Base-by-base conservation (phyloP, 2,113 vertebrate genomes). In the Pachypanchax playfairii region DNA sequence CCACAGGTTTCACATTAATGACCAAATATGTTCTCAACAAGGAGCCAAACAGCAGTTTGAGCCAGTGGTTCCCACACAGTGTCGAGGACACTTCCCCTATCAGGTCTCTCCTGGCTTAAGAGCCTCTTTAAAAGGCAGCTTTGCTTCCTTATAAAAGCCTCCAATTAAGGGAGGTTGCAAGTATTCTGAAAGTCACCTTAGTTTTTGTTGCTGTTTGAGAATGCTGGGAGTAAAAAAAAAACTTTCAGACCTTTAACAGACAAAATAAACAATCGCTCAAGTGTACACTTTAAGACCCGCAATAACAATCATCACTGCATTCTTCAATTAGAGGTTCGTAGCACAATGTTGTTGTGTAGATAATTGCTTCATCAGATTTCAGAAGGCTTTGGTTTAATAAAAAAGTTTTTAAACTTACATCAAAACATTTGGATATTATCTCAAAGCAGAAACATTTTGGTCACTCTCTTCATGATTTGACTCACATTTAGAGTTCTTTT, bases 141-240 rank as follows among this genome's bases (percentile, higher is more conserved):
- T 81, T 83, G 72, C 79, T 70, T 63, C 44, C 46, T 84, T 80
- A 82, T 88, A 86, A 87, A 84, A 81, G 83, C 56, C 65, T 73
- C 71, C 65, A 78, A 80, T 90, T 84, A 84, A 88, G 77, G 80
- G 66, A 54, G 59, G 36, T 47, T 86, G 91, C 87, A 91, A 85
- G 80, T 80, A 47, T 76, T 72, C 69, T 87, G 84, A 92, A 90
- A 85, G 88, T 87, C 88, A 90, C 90, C 84, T 88, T 82, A 70
- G 65, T 53, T 59, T 60, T 49, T n/a, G n/a, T 72, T 64, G 54
- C 69, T 81, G 74, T 77, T 78, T 66, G 55, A 67, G 59, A 58
- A 61, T 66, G 66, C 64, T 55, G 46, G 58, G 62, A 41, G 57
- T 53, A 38, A 60, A 48, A 61, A 62, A 70, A 47, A 50, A 51